Base-by-base conservation (phyloP, 2,797 vertebrate genomes). In the Hirundo rustica region DNA sequence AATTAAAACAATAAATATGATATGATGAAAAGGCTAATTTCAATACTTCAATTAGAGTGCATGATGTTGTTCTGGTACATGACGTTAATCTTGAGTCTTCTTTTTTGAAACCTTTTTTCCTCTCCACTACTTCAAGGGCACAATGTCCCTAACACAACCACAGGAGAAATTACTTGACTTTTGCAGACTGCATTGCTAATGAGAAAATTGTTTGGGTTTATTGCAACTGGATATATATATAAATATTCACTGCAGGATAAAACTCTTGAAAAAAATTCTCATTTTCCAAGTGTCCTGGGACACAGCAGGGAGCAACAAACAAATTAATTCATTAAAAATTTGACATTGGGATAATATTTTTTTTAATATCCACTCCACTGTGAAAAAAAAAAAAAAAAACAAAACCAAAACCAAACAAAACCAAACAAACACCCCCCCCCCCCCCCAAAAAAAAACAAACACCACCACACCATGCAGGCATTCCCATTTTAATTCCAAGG, bases 1-100 rank as follows among this genome's bases (percentile, higher is more conserved):
- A 96, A 96, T 92, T 92, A 89, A 94, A 93, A 76, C 67, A 80
- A 83, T 87, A 90, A 94, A 88, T 61, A 91, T 2, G 4, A 20
- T 68, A 60, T 64, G 34, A 93, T 45, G 32, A 85, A 94, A 83
- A 16, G 25, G 32, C 12, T 90, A 51, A 90, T 92, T 89, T 90
- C 61, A 82, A 73, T 22, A 50, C 12, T 72, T 85, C 45, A 85
- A 9, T 89, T 88, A 73, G 34, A 83, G 48, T 51, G 27, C 22
- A 53, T 29, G 7, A 53, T 50, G 20, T 65, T 90, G 71, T 57
- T 85, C 50, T 19, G 36, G n/a, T 67, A 51, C 27, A 47, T 53
- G 9, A 32, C 21, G 15, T 53, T 92, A 64, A 78, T 78, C 58
- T 40, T 38, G 34, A 76, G 45, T 22, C 55, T 17, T 73, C 40